Base-by-base conservation (phyloP, 64 coral and sea anemone species). In the Trachythela sp. region DNA sequence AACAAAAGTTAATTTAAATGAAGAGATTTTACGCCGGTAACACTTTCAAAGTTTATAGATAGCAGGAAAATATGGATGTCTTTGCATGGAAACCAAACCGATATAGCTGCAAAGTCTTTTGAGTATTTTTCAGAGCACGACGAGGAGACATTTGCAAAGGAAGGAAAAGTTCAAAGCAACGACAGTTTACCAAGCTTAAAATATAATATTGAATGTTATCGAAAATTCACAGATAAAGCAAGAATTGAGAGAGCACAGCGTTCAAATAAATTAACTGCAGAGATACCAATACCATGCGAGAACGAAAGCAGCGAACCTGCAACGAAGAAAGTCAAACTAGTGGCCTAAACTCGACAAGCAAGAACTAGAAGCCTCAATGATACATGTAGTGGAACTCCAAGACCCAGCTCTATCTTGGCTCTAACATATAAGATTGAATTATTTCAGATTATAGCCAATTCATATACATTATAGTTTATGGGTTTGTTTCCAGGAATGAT, bases 1-100 rank as follows among this genome's bases (percentile, higher is more conserved):
- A n/a, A n/a, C n/a, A n/a, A n/a, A n/a, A n/a, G n/a, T n/a, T n/a
- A n/a, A n/a, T n/a, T n/a, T 31, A 72, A 27, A 14, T 72, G 17
- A 26, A 27, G 68, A 27, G 68, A 72, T 72, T 72, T 72, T 72
- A 31, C 68, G 24, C 24, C 33, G 13, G 33, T 35, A 22, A 72
- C 68, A 31, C 68, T 72, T 72, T 72, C 68, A 10, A 72, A 27
- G 33, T 72, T 72, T 72, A 72, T 72, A 1, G n/a, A 35, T 72
- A 24, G 68, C 68, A 27, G 68, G 68, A 72, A 72, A 35, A 72
- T 72, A 72, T 72, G 68, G 68, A 31, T 72, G 68, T 72, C 68
- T 29, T 72, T 72, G 29, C n/a, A 4, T 72, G 68, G 68, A 27
- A 26, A 10, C 11, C 68, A 72, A 27, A 72, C 10, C 33, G 68